Base-by-base conservation (phyloP, 2,888 invertebrate genomes). In the Volucella zonaria region DNA sequence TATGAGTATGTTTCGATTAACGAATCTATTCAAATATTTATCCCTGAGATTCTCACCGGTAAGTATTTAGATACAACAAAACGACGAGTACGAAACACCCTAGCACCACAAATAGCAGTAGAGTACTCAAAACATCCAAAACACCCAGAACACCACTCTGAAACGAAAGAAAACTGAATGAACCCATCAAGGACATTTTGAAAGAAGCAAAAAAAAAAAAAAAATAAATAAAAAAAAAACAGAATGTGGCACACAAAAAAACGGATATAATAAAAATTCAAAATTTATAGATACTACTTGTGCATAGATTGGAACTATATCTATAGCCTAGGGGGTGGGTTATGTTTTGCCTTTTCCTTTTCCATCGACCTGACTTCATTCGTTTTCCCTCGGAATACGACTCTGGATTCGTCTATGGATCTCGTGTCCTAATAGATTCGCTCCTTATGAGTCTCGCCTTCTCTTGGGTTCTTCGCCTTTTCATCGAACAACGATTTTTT, bases 281-380 rank as follows among this genome's bases (percentile, higher is more conserved):
- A 85, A 85, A 85, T 85, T 85, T 85, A 85, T 85, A 85, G 85
- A 85, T 85, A 85, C 85, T 85, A 81, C 85, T 85, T 85, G 85
- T 85, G 85, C 85, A 77, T 85, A 85, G 85, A 85, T 85, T 85
- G 85, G 85, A 85, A 85, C 81, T 85, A 81, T 85, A 85, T 85
- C 71, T 81, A 54, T 40, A 77, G 59, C 12, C 9, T 51, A 45
- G 54, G 18, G 12, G 45, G 14, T 11, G 54, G 64, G 58, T 70
- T 43, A 45, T 52, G 18, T 59, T 49, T 56, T 40, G 15, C 23
- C 42, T 23, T 51, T 62, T n/a, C 38, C 23, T 38, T 49, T 54
- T 31, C 4, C 15, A 14, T 14, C 40, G 18, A 45, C 45, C 38
- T 45, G 6, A 31, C 31, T 31, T 31, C 6, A 31, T 31, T 31